Evolutionary conservation across 2,797 vertebrate species (phyloP), one percentile per base, ranked within the genome.

Genomic region (Amniataba percoides): DNA sequence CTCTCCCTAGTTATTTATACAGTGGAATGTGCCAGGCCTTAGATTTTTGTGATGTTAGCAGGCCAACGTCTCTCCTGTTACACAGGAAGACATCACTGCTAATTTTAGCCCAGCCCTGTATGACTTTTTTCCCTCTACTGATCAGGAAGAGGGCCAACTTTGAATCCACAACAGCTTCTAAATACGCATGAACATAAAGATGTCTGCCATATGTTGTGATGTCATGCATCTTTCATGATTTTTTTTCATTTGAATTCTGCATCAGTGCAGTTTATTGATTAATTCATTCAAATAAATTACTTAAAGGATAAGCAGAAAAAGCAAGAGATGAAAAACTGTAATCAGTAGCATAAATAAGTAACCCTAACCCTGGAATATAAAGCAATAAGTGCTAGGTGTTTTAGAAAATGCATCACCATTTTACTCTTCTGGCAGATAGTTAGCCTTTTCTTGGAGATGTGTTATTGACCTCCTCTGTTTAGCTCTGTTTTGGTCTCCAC

Each of bases 31-130:
- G 95, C 95, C 95, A 92, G 93, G 94, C 91, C 88, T 94, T 83
- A 95, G 90, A 96, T 95, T 96, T 95, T 94, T 93, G 84, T 92
- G 91, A 95, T 94, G 94, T 88, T 95, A 94, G 93, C 93, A 89
- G 93, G 91, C 92, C 84, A 84, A 11, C 71, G 19, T 89, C 81
- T 93, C 95, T 96, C 95, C 85, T 88, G 86, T 96, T 96, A 93
- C 95, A 94, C 86, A 90, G 91, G 88, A 95, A 94, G 93, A 96
- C 95, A 94, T 96, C 95, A 96, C 89, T 60, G 84, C 90, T 96
- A 95, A 94, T 91, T 92, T 93, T 95, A 95, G 89, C 73, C 53
- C 25, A 21, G 88, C 77, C 70, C 83, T 84, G 65, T 79, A 25
- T 80, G 81, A 88, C 85, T 85, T 78, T 80, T 57, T 11, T 19